Evolutionary conservation across 2,888 invertebrate species (phyloP), one percentile per base, ranked within the genome.

Genomic region (Theodoxus fluviatilis): DNA sequence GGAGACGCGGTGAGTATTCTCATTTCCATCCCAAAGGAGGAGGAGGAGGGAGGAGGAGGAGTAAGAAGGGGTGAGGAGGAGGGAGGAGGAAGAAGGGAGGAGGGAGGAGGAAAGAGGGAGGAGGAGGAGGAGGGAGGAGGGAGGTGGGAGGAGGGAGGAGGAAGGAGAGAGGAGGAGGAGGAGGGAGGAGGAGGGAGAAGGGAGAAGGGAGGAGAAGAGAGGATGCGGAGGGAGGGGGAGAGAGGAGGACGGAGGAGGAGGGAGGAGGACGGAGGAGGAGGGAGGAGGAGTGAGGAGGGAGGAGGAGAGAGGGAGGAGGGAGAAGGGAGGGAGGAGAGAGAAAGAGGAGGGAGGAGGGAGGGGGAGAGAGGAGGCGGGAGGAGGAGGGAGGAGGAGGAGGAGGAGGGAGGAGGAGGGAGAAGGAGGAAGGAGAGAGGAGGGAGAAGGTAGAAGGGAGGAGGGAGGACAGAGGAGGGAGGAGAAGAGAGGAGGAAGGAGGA

Each of bases 201-300:
- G 6, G 37, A n/a, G 15, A 63, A 25, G 1, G n/a, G 31, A 37
- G 2, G 6, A 22, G 18, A 6, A 6, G 37, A 3, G 3, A 1
- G 15, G 7, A 33, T 25, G 3, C 47, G 49, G 7, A 31, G 49
- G 18, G 47, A 28, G 1, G 47, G 43, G 1, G 47, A 31, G 3
- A 66, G 66, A 22, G 31, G 66, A 22, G 47, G 66, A 22, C 40
- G 66, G 12, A 66, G 66, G 12, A 66, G 66, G 12, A 66, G 66
- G 12, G 47, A 47, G 1, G 38, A 25, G 15, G 61, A 43, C 31
- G 31, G 55, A 35, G 57, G 52, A n/a, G 37, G 12, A 52, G 28
- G 18, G 37, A 55, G 40, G 38, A 52, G 38, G 31, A 55, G 67
- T n/a, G 37, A 55, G 6, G 37, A 35, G 38, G 15, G 57, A 67